These are phyloP conservation scores for Drosophila murphyi DNA, from an alignment of 1,140 invertebrate species.

Conservation along the genomic window DNA sequence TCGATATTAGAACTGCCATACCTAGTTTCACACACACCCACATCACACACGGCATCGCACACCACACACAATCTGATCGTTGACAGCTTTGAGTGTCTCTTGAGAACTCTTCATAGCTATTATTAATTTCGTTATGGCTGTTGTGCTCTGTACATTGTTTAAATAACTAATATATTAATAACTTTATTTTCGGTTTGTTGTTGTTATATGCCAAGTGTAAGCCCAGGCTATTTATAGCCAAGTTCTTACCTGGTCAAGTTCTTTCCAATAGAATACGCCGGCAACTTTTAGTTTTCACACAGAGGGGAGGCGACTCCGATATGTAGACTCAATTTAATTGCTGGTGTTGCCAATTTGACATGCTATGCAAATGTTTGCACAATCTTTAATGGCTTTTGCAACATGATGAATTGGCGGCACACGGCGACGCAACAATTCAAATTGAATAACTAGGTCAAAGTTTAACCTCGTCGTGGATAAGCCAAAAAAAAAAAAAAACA, in stretches of 20 bases:
- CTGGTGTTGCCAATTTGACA: conserved; percentile 4
- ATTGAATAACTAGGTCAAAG: conserved; percentile 64
- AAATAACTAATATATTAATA: conserved; percentile 52
- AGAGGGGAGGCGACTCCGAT: conserved; percentile 8
- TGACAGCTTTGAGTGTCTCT: conserved; percentile 52
- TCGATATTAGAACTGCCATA: conserved; percentile 16
- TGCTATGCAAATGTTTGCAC: conserved; percentile 56
- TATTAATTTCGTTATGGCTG: conserved; percentile 20
- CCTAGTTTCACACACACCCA: conserved; percentile 45
- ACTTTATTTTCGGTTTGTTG: conserved; percentile 37
- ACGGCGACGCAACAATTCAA: conserved; percentile 43
- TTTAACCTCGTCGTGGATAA: conserved; percentile 52
- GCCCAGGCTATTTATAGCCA: conserved; percentile 42
- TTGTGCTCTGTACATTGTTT: conserved; percentile 30
- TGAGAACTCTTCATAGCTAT: conserved; percentile 36
- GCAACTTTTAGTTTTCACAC: conserved; percentile 41
- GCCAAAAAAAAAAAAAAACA: conserved; percentile 21
- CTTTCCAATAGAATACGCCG: conserved; percentile 13
- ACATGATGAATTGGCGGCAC: conserved; percentile 53
- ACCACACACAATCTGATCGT: neutral
- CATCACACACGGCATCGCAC: neutral
- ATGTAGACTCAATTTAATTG: conserved; percentile 30
- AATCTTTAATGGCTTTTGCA: conserved; percentile 41
- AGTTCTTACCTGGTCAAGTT: conserved; percentile 32
- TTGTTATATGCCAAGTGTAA: conserved; percentile 19